These are phyloP conservation scores for Drosophila sp. DNA, from an alignment of 1,140 invertebrate genomes.

Conservation along the genomic window DNA sequence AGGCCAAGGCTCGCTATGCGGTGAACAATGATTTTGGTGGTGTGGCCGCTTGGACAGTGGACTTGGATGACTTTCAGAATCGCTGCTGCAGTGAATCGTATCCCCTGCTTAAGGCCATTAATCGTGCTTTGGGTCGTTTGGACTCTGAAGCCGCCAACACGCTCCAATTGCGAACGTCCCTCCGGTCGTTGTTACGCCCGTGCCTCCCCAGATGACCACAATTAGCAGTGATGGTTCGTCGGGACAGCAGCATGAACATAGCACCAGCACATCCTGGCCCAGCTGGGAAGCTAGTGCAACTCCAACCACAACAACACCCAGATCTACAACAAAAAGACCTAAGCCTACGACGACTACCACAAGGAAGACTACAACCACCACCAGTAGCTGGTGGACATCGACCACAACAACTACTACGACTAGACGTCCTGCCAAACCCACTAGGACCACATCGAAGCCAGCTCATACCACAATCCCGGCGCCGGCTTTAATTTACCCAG, in stretches of 20 bases:
- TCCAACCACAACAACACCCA: conserved; percentile 17
- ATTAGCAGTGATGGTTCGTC: conserved; percentile 81
- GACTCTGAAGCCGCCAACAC: conserved; percentile 84
- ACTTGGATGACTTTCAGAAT: conserved; percentile 95
- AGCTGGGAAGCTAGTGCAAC: conserved; percentile 82
- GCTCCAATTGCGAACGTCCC: conserved; percentile 87
- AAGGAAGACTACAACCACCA: conserved; percentile 35
- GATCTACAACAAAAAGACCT: conserved; percentile 37
- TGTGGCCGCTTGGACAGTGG: conserved; percentile 94
- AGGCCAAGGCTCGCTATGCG: conserved; percentile 88
- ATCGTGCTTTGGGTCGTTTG: conserved; percentile 88
- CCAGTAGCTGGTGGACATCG: conserved; percentile 70
- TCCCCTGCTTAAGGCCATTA: conserved; percentile 89
- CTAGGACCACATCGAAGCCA: conserved; percentile 58
- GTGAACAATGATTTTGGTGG: conserved; percentile 89
- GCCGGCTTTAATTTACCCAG: conserved; percentile 82
- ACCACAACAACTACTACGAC: conserved; percentile 82
- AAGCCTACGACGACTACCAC: conserved; percentile 66
- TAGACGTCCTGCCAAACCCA: conserved; percentile 61
- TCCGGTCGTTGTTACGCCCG: conserved; percentile 87
- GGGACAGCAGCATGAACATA: conserved; percentile 54
- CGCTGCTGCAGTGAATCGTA: conserved; percentile 90
- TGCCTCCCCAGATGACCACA: conserved; percentile 88
- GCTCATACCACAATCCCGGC: conserved; percentile 79
- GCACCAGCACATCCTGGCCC: conserved; percentile 83